Conservation (phyloP, 1,140 invertebrate species). For the Drosophila micromelanica region DNA sequence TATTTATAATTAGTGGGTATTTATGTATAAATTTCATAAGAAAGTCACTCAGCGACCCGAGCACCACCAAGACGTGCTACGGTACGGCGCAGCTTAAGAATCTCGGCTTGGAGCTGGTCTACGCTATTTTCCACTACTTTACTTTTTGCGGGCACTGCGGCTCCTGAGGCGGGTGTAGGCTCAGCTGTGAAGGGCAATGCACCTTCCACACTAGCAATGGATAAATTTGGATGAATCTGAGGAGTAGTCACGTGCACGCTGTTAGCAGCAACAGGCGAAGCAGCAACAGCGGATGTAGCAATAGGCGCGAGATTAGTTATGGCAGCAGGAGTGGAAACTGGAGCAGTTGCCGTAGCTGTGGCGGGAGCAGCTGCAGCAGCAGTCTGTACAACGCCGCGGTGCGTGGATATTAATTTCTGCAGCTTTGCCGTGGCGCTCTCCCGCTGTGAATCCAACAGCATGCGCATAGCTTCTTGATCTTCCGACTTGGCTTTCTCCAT, state of each 20-base stretch:
- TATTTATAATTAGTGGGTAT: background rate
- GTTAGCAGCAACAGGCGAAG: background rate
- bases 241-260: conserved; percentile 50
- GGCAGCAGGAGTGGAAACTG: background rate
- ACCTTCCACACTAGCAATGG: conserved; percentile 65
- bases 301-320: background rate
- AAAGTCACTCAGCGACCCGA: background rate
- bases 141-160: background rate
- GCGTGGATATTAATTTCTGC: conserved; percentile 55
- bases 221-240: conserved; percentile 64
- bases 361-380: background rate
- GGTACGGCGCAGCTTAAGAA: conserved; percentile 43
- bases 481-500: conserved; percentile 67
- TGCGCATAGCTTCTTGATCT: conserved; percentile 62
- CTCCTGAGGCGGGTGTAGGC: background rate
- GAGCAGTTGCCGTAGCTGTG: background rate
- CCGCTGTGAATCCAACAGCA: conserved; percentile 61
- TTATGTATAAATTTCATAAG: background rate
- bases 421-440: conserved; percentile 60
- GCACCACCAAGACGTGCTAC: conserved; percentile 34
- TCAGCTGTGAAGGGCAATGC: conserved; percentile 12
- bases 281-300: background rate
- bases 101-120: conserved; percentile 52
- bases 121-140: background rate
- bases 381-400: conserved; percentile 11